Base-by-base conservation (phyloP, 2,888 invertebrate genomes). In the Drosophila robusta region DNA sequence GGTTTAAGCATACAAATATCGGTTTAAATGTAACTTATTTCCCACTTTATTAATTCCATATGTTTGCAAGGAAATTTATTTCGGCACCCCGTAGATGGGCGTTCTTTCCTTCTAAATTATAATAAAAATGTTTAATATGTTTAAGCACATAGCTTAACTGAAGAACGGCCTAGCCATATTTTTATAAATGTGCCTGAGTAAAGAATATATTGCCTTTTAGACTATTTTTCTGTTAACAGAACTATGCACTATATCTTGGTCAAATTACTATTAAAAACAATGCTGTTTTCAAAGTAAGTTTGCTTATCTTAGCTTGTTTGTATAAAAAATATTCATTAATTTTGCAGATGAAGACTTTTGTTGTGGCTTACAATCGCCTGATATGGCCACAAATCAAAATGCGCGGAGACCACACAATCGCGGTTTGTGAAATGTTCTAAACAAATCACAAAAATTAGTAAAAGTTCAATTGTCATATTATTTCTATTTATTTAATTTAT, bases 301-400 rank as follows among this genome's bases (percentile, higher is more conserved):
- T 16, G 8, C 24, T 50, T 36, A 22, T 49, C 11, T 18, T 4
- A 57, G 56, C 32, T 18, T 14, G n/a, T 39, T 51, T 76, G 60
- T 76, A 76, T 46, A 60, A 45, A 29, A n/a, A 45, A 67, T 66
- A 34, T 71, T 34, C 26, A 70, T 71, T 75, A 44, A 78, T 90
- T 87, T 91, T 96, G 93, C 96, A 96, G 96, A 96, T 96, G 96
- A 96, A 93, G 96, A 96, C 94, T 96, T 96, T 94, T 96, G 96
- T 95, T 96, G 96, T 94, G 96, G 96, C 93, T 94, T 96, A 93
- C 95, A 95, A 91, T 95, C 95, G 91, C 96, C 96, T 91, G 95
- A 95, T 93, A 94, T 94, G 93, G 95, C 95, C 93, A 94, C 94
- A 93, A 94, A 94, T 91, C 93, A 93, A 93, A 94, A 94, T 93